A percentile compares a stretch with the other conserved stretches of the same genome.
phyloP scores from a whole-genome alignment of 2,888 invertebrate genomes.

The Asteroscopus sphinx region DNA sequence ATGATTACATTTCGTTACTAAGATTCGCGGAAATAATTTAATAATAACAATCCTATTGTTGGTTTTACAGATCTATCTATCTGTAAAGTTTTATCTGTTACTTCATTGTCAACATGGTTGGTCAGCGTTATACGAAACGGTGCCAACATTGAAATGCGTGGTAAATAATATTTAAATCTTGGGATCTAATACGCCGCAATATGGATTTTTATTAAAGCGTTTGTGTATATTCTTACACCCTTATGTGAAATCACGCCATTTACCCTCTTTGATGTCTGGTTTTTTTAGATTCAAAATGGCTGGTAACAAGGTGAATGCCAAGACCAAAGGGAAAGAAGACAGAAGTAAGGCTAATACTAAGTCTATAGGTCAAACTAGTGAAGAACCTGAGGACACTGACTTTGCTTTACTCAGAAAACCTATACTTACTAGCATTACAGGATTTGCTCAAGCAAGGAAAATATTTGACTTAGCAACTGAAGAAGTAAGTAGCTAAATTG shows the following conservation, averaged over 20 bases:
- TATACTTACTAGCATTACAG: slow-evolving; percentile 92
- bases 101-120: slow-evolving; percentile 66
- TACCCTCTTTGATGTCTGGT: background rate
- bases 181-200: slow-evolving; percentile 1
- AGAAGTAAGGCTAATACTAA: slow-evolving; percentile 75
- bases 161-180: slow-evolving; percentile 27
- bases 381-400: slow-evolving; percentile 84
- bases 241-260: slow-evolving; percentile 3
- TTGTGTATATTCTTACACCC: background rate
- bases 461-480: slow-evolving; percentile 93
- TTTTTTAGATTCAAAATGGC: slow-evolving; percentile 74
- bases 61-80: slow-evolving; percentile 35
- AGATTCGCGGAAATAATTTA: slow-evolving; percentile 33
- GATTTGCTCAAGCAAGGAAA: slow-evolving; percentile 92
- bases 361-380: slow-evolving; percentile 71
- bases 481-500: slow-evolving; percentile 89
- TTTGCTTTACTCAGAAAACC: slow-evolving; percentile 91
- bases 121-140: slow-evolving; percentile 71
- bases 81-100: slow-evolving; percentile 52
- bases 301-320: slow-evolving; percentile 82
- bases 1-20: slow-evolving; percentile 31
- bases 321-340: slow-evolving; percentile 81
- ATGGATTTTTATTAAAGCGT: slow-evolving; percentile 1
- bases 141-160: slow-evolving; percentile 53
- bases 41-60: slow-evolving; percentile 43